Evolutionary conservation across 2,797 vertebrate species (phyloP).

Genomic region (Chanos chanos): DNA sequence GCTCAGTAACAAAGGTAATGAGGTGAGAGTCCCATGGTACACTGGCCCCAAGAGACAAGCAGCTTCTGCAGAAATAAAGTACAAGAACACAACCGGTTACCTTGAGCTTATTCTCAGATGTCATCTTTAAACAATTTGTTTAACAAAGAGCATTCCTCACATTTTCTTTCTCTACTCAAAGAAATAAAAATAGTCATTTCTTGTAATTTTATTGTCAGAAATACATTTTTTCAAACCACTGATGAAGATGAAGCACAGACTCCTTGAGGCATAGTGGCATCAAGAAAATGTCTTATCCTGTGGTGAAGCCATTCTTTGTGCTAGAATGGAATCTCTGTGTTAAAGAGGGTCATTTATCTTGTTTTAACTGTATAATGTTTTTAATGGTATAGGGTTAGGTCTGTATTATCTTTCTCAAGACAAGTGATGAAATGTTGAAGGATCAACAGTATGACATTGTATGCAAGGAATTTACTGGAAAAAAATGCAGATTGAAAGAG

Average conservation of each 20-base stretch:
- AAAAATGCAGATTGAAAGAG: too few relatives aligned
- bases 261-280: conserved; percentile 10
- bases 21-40: conserved; percentile 39
- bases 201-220: conserved; percentile 27
- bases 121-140: conserved; percentile 13
- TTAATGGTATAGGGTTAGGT: neutral
- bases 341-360: conserved; percentile 18
- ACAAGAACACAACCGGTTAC: conserved; percentile 48
- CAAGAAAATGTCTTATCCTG: neutral
- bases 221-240: neutral
- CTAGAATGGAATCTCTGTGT: conserved; percentile 23
- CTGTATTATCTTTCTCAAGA: neutral
- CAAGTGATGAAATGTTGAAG: too few relatives aligned
- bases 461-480: too few relatives aligned
- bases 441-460: too few relatives aligned
- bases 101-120: conserved; percentile 9
- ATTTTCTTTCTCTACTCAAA: neutral
- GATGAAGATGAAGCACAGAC: conserved; percentile 17
- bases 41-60: conserved; percentile 53
- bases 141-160: conserved; percentile 1
- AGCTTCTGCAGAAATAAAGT: conserved; percentile 56
- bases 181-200: conserved; percentile 14
- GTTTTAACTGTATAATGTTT: neutral
- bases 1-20: conserved; percentile 56
- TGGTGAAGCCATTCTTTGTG: conserved; percentile 9